Percentiles rank a stretch among this genome's conserved stretches.
phyloP scores from a whole-genome alignment of 2,888 invertebrate genomes.

The Eueremaeus valkanovi region DNA sequence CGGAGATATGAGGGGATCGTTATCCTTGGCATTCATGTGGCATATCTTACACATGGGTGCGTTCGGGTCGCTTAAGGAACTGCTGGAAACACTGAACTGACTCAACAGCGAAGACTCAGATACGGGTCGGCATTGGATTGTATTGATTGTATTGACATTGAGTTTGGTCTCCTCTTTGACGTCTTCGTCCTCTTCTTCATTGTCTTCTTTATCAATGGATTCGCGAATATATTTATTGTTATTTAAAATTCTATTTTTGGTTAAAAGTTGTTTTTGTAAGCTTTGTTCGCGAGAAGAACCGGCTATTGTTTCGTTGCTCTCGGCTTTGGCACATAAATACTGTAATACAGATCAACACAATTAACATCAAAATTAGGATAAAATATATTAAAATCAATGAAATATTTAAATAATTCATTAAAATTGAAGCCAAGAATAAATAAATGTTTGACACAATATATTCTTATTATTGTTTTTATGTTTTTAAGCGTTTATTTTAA shows the following conservation, averaged over 20 bases:
- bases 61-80: constrained; percentile 37
- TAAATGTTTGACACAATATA: too few relatives aligned
- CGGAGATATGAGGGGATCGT: constrained; percentile 56
- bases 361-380: background rate
- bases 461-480: too few relatives aligned
- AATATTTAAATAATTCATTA: too few relatives aligned
- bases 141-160: constrained; percentile 1
- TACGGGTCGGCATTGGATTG: constrained; percentile 33
- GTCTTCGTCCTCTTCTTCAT: background rate
- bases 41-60: constrained; percentile 58
- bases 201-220: background rate
- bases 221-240: constrained; percentile 5
- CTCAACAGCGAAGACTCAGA: constrained; percentile 35
- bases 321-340: constrained; percentile 27
- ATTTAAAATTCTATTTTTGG: constrained; percentile 8
- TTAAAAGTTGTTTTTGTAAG: background rate
- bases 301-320: constrained; percentile 29
- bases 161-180: background rate
- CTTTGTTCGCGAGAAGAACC: constrained; percentile 17
- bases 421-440: too few relatives aligned
- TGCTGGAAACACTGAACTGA: constrained; percentile 17
- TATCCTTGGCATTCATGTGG: constrained; percentile 52
- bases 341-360: background rate
- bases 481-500: too few relatives aligned
- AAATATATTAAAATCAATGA: too few relatives aligned